A percentile compares a stretch with the other conserved stretches of the same genome.
Evolutionary conservation across 2,113 vertebrate species (phyloP).

Genomic region (Oxyura jamaicensis): DNA sequence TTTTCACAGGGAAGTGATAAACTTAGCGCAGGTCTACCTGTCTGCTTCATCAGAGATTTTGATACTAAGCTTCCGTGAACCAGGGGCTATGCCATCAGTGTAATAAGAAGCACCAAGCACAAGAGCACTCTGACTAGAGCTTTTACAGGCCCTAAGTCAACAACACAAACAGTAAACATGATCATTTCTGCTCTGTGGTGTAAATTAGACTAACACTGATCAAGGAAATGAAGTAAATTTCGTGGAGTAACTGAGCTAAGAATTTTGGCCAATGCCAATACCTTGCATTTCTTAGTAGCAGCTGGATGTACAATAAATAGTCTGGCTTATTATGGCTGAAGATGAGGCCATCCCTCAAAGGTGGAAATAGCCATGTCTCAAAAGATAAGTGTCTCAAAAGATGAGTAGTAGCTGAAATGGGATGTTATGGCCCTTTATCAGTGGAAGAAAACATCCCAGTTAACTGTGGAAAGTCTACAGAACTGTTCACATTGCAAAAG

Average conservation of each 20-base stretch:
- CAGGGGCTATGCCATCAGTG: not conserved
- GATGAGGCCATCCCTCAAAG: not conserved
- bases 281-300: not conserved
- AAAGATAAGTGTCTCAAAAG: not conserved
- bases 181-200: not conserved
- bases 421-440: not conserved
- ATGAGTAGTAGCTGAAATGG: not conserved
- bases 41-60: not conserved
- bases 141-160: not conserved
- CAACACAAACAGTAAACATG: not conserved
- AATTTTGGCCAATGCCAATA: not conserved
- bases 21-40: not conserved
- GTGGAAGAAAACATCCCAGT: not conserved
- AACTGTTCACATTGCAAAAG: not conserved
- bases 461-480: not conserved
- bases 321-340: not conserved
- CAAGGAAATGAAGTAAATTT: not conserved
- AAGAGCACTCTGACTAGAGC: not conserved
- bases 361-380: not conserved
- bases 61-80: not conserved
- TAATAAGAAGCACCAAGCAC: not conserved
- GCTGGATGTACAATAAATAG: not conserved
- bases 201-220: not conserved
- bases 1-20: not conserved
- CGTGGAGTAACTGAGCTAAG: not conserved